Evolutionary conservation across 1,140 invertebrate genomes (phyloP).

Genomic region (Plodia interpunctella): DNA sequence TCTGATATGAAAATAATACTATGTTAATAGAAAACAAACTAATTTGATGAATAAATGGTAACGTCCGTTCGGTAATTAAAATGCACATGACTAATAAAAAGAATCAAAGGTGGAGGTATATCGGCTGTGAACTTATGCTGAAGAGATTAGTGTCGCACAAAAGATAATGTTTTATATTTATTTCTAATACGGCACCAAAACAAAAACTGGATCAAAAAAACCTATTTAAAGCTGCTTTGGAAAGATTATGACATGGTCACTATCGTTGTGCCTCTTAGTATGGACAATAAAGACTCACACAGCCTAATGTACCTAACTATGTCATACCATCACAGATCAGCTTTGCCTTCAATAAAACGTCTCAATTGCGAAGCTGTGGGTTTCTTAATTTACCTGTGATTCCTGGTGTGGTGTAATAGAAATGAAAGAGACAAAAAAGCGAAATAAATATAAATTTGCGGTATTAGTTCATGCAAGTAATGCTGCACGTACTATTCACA

Average conservation of each 20-base stretch:
- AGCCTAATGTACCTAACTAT: slow-evolving; percentile 68
- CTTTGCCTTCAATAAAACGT: slow-evolving; percentile 63
- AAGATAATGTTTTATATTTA: slow-evolving; percentile 17
- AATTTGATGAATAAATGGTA: slow-evolving; percentile 37
- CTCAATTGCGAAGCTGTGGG: slow-evolving; percentile 45
- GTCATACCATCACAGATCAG: slow-evolving; percentile 73
- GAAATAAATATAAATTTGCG: too few species aligned
- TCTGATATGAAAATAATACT: slow-evolving; percentile 25
- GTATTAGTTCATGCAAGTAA: too few species aligned
- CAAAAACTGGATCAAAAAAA: slow-evolving; percentile 15
- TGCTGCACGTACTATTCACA: not conserved
- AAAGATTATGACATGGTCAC: slow-evolving; percentile 35
- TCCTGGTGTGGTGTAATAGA: not conserved
- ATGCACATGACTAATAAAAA: slow-evolving; percentile 34
- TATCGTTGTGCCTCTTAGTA: slow-evolving; percentile 31
- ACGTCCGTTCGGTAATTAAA: slow-evolving; percentile 34
- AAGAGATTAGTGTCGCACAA: slow-evolving; percentile 17
- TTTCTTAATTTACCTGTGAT: slow-evolving; percentile 12
- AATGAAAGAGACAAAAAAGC: not conserved
- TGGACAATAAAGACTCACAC: slow-evolving; percentile 47
- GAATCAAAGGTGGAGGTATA: slow-evolving; percentile 26
- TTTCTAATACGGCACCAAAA: slow-evolving; percentile 8
- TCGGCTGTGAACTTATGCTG: slow-evolving; percentile 19
- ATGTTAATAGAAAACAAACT: slow-evolving; percentile 8
- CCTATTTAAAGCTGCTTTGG: slow-evolving; percentile 38